A percentile compares a stretch with the other conserved stretches of the same genome.
phyloP scores from a whole-genome alignment of 2,797 vertebrate genomes.

The Nyctibius grandis region DNA sequence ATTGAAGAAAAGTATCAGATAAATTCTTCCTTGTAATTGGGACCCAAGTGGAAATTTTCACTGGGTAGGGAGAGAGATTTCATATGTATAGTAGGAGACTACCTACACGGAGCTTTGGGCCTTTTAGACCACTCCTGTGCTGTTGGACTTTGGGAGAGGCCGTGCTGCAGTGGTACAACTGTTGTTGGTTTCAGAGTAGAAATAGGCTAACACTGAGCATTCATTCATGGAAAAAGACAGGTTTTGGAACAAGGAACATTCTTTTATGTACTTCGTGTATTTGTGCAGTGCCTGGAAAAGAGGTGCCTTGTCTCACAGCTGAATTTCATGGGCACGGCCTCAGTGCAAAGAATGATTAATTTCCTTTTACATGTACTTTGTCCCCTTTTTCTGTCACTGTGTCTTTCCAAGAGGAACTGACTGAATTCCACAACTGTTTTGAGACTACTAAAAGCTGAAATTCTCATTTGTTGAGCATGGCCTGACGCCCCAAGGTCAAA shows the following conservation, averaged over 20 bases:
- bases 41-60: not conserved
- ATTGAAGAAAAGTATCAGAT: not conserved
- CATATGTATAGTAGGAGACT: not conserved
- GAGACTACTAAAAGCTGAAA: not conserved
- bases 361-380: not conserved
- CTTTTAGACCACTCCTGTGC: not conserved
- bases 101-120: fast-evolving
- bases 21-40: not conserved
- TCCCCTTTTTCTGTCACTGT: not conserved
- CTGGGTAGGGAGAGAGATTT: not conserved
- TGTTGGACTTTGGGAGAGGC: not conserved
- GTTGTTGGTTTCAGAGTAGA: not conserved
- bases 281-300: not conserved
- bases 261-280: not conserved
- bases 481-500: not conserved
- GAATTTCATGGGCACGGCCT: not conserved
- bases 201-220: not conserved
- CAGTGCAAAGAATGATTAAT: not conserved
- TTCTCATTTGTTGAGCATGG: not conserved
- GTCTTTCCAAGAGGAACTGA: not conserved
- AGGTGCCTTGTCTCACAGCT: not conserved
- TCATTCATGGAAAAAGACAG: not conserved
- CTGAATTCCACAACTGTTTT: not conserved
- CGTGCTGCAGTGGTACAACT: not conserved
- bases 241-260: not conserved